Conservation (phyloP, 2,888 invertebrate species). For the Thera obeliscata region DNA sequence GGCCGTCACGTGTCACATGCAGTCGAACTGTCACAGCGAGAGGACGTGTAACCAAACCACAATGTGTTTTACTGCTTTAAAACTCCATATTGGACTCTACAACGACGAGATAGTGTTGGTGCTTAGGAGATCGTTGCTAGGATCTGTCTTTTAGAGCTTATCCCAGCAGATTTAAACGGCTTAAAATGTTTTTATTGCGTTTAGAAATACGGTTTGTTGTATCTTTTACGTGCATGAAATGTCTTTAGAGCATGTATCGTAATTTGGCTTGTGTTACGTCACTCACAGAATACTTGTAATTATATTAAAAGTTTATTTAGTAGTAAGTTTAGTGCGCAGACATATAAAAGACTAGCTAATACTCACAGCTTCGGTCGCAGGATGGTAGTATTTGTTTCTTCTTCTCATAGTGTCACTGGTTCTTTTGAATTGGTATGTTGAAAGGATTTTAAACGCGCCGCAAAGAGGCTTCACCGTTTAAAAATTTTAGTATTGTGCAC, state of each 20-base stretch:
- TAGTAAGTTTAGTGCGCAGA: too few species aligned
- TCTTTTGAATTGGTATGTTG: too few species aligned
- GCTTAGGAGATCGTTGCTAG: neutral
- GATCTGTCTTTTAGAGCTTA: constrained; percentile 11
- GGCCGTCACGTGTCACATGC: constrained; percentile 59
- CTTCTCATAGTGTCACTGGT: too few species aligned
- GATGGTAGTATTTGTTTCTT: too few species aligned
- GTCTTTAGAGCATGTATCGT: neutral
- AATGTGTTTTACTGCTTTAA: constrained; percentile 26
- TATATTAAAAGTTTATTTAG: too few species aligned
- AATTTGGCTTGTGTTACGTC: too few species aligned
- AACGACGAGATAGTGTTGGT: neutral
- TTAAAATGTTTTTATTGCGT: constrained; percentile 11
- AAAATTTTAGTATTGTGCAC: too few species aligned
- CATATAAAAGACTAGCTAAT: too few species aligned
- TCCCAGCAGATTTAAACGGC: constrained; percentile 16
- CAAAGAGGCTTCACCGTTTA: too few species aligned
- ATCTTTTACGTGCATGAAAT: neutral
- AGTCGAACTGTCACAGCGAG: constrained; percentile 46
- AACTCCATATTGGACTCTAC: constrained; percentile 32
- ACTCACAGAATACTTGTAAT: too few species aligned
- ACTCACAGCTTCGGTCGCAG: too few species aligned
- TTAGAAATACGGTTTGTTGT: neutral
- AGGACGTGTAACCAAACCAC: constrained; percentile 41
- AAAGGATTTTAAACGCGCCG: too few species aligned